Conservation (phyloP, 2,113 vertebrate genomes). For the Sinocyclocheilus rhinocerous region DNA sequence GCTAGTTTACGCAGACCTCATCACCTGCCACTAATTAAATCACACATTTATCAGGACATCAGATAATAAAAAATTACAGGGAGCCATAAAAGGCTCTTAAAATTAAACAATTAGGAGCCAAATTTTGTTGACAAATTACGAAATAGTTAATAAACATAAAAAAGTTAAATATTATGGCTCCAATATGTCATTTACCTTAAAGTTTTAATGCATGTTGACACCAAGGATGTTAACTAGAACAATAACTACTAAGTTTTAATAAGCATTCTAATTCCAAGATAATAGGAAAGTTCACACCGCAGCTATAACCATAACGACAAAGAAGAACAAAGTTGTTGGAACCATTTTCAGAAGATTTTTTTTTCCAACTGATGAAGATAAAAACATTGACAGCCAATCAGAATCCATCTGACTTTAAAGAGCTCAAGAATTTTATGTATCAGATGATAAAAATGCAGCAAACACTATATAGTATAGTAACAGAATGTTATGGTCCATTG, state of each 20-base stretch:
- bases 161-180: background rate
- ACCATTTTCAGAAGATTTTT: background rate
- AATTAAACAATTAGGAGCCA: background rate
- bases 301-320: background rate
- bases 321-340: background rate
- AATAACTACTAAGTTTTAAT: background rate
- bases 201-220: no score
- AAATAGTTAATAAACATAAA: background rate
- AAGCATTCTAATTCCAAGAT: background rate
- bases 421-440: background rate
- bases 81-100: background rate
- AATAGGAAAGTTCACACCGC: background rate
- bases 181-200: background rate
- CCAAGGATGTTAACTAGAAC: background rate
- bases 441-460: background rate
- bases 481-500: background rate
- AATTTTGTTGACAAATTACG: background rate
- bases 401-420: background rate
- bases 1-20: conserved; percentile 5
- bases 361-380: background rate
- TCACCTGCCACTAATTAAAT: conserved; percentile 37
- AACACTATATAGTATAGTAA: background rate
- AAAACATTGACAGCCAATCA: background rate
- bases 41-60: background rate
- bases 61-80: background rate